Percentiles rank a stretch among this genome's conserved stretches.
These are phyloP conservation scores for Agelastica alni DNA, from an alignment of 2,888 invertebrate genomes.

Conservation along the genomic window DNA sequence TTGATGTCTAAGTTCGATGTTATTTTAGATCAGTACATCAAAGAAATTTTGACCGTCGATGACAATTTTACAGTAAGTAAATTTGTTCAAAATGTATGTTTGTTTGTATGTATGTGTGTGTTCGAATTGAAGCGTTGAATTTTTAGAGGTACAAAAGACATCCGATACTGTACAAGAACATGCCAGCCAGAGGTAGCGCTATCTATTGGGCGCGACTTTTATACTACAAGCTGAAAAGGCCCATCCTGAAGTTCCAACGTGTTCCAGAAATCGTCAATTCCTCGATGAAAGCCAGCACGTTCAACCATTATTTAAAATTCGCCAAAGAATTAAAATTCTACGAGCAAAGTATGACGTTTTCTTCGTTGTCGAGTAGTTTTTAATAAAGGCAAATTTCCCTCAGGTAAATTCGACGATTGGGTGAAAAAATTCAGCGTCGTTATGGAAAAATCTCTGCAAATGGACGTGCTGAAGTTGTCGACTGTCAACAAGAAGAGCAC, in stretches of 20 bases:
- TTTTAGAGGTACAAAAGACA: conserved; percentile 65
- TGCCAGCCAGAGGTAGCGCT: conserved; percentile 80
- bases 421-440: conserved; percentile 64
- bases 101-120: neutral
- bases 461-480: conserved; percentile 66
- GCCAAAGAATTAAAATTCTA: conserved; percentile 76
- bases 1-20: conserved; percentile 82
- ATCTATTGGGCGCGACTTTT: conserved; percentile 85
- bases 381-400: too few species aligned
- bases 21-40: conserved; percentile 81
- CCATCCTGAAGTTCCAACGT: conserved; percentile 78
- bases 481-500: conserved; percentile 35
- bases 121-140: conserved; percentile 7
- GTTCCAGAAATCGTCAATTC: conserved; percentile 75
- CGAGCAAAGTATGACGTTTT: conserved; percentile 36
- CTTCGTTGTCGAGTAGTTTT: too few species aligned
- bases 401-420: conserved; percentile 71
- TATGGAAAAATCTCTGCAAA: conserved; percentile 71
- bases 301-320: conserved; percentile 76
- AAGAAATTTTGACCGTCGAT: conserved; percentile 76
- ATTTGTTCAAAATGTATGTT: neutral
- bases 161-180: conserved; percentile 74
- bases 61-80: conserved; percentile 68
- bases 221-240: conserved; percentile 77
- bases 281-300: conserved; percentile 74